Base-by-base conservation (phyloP, 2,113 vertebrate species). In the Charadrius vociferus region DNA sequence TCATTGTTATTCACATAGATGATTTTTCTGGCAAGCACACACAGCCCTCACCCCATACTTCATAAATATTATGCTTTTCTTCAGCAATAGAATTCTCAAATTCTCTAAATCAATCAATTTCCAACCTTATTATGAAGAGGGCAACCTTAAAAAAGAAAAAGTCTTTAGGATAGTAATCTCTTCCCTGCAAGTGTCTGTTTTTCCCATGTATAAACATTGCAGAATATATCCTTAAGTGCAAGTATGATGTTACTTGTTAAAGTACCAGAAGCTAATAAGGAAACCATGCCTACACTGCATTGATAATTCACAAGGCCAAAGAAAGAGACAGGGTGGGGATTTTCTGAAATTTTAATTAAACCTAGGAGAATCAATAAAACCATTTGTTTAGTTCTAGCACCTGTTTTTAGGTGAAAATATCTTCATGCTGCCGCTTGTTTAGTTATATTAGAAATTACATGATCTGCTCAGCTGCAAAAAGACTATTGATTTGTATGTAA, bases 301-400 rank as follows among this genome's bases (percentile, higher is more conserved):
- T 61, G 36, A 36, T 65, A 71, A 72, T 59, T 81, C 70, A 82
- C 18, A 59, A 63, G 37, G 50, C 52, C 68, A 65, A 70, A 47
- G 32, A 50, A 82, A 73, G n/a, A 79, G 56, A 67, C 1, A 12
- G 24, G 50, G 39, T 43, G 27, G 36, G 61, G 49, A 72, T 74
- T n/a, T 91, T 80, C 58, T 72, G 61, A 90, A 91, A 82, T 82
- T 89, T 70, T 96, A 90, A 93, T 95, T 93, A 93, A 94, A 78
- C 37, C 65, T 65, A 27, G 22, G 26, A 82, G 36, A 94, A 95
- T 88, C 84, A 90, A 96, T 95, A 90, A 91, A 96, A 67, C 36
- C 47, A 75, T 96, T 97, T 91, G 37, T 85, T 61, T 89, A 67
- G 21, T 87, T 89, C 91, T 47, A 79, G 49, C 87, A 79, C 61